Base-by-base conservation (phyloP, 2,797 vertebrate species). In the Cuniculus paca region DNA sequence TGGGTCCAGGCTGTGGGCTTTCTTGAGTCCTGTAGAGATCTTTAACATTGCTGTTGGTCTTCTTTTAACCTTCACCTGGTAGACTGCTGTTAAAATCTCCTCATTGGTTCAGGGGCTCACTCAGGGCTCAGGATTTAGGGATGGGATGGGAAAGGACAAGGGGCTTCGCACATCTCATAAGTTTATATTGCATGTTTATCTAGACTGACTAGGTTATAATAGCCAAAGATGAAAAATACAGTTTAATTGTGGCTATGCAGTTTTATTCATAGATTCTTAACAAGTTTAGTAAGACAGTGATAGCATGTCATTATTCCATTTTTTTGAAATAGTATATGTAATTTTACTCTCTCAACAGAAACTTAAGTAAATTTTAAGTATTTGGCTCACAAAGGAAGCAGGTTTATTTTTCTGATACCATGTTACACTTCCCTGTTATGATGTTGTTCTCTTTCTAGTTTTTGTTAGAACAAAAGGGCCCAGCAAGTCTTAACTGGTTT, bases 171-270 rank as follows among this genome's bases (percentile, higher is more conserved):
- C 79, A 87, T 52, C 79, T n/a, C 86, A 19, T n/a, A 77, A 10
- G 80, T 93, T 91, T 95, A 88, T 92, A n/a, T 94, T 90, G 39
- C 0, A 36, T 82, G 82, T 89, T 96, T 91, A 70, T 72, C 50
- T 93, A 95, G 84, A 74, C 14, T 52, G 24, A 83, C 79, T 88
- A 70, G 79, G 54, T 95, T 96, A 52, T 42, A 60, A 2, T 87
- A 95, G 77, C 22, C 60, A 28, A 11, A 52, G 39, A 31, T 81
- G 96, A 88, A 90, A 94, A 85, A 56, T 94, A 36, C 3, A 75
- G 50, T 94, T 95, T 86, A 77, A 84, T 39, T 91, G 60, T 88
- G 48, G 50, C 9, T 50, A 74, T 78, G 75, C 50, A 42, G 68
- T 90, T 74, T 95, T 93, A 85, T 4, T 87, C 6, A 54, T 63